Percentiles rank a stretch among this genome's conserved stretches.
These are phyloP conservation scores for Drymodes brunneopygia DNA, from an alignment of 2,113 vertebrate species.

Conservation along the genomic window DNA sequence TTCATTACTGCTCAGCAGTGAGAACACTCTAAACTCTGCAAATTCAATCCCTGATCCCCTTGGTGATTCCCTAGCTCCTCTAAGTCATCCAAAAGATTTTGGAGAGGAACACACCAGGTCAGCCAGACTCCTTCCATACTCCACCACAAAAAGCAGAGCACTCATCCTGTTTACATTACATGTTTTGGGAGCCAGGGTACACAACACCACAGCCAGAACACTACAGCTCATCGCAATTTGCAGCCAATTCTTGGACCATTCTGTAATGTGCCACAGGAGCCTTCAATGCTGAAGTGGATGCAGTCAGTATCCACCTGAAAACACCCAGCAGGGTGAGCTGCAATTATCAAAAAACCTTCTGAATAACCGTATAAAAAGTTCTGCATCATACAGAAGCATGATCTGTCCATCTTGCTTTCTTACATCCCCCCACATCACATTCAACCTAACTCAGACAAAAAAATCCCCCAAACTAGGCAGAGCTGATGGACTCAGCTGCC, in stretches of 20 bases:
- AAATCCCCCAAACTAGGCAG: neutral
- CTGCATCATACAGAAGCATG: neutral
- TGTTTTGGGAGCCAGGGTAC: neutral
- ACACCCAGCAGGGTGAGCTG: neutral
- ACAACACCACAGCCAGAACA: neutral
- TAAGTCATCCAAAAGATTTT: neutral
- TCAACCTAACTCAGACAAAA: neutral
- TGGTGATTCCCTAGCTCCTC: neutral
- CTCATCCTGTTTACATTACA: neutral
- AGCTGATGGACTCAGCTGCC: neutral
- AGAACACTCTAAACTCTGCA: neutral
- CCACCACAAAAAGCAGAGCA: neutral
- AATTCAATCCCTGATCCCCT: neutral
- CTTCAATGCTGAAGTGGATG: neutral
- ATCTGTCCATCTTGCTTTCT: neutral
- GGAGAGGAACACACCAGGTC: neutral
- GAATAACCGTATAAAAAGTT: neutral
- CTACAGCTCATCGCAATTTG: accelerated
- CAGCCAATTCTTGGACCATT: neutral
- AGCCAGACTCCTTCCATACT: neutral
- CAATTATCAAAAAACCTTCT: neutral
- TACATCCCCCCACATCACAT: neutral
- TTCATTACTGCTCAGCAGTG: neutral
- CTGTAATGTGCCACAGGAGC: neutral
- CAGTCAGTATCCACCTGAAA: neutral